Evolutionary conservation across 2,888 invertebrate species (phyloP), one percentile per base, ranked within the genome.

Genomic region (Spatulosminthurus flaviceps): DNA sequence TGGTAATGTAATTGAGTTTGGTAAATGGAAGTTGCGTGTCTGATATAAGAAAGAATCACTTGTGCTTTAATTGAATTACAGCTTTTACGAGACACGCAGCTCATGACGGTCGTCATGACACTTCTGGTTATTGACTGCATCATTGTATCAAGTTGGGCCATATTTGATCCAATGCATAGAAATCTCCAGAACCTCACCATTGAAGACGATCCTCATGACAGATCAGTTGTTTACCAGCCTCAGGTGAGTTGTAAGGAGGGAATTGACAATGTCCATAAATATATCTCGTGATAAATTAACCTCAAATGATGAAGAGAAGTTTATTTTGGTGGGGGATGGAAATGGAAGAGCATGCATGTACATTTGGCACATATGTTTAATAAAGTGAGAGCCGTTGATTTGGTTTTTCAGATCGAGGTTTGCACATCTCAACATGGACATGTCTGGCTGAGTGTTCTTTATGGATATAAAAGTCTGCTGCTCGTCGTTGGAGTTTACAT

Each of bases 401-500:
- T 51, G 51, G 1, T 22, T 9, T 75, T 73, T 82, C 90, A 96
- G 94, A 92, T 96, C 86, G 95, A 95, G 89, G 92, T 94, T 41
- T 97, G 96, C 88, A 92, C 93, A 86, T 96, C 95, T 0, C 92
- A 93, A 85, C 94, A 95, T 88, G 94, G 94, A 16, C 92, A 93
- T 61, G 94, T 94, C 71, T 97, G 96, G 96, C 90, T 95, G n/a
- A 93, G 95, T 72, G 94, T 92, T 0, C 91, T 96, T 16, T 96
- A 96, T 88, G 93, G 93, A 11, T 96, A 96, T 90, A 96, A 96
- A 88, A 95, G 95, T 0, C 90, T 96, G 0, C 90, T 96, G 22
- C 90, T 96, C 21, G 91, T 95, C 41, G 95, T 96, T 81, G 96
- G 96, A 0, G 93, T 95, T 2, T 96, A 95, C 89, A 96, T 96